Conservation (phyloP, 2,888 invertebrate genomes). For the Polymixis flavicincta region DNA sequence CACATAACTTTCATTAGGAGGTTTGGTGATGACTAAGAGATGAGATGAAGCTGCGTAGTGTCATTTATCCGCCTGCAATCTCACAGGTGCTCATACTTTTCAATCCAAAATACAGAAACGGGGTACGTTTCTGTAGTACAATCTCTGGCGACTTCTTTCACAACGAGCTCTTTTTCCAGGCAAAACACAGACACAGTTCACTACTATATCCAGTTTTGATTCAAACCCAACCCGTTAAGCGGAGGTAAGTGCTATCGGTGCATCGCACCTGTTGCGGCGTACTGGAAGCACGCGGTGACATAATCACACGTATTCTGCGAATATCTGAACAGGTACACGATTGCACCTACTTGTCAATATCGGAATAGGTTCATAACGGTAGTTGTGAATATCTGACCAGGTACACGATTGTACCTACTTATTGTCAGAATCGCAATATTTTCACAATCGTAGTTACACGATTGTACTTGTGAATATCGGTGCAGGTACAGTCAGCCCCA, state of each 20-base stretch:
- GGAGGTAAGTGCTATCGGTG: constrained; percentile 2
- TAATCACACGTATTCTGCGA: not conserved
- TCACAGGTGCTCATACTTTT: no score
- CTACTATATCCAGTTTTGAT: constrained; percentile 1
- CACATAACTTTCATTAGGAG: no score
- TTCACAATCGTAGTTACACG: no score
- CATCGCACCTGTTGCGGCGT: constrained; percentile 45
- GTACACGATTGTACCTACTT: not conserved
- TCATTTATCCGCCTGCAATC: not conserved
- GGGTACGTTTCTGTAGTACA: not conserved
- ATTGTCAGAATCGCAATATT: not conserved
- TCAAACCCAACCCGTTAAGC: not conserved
- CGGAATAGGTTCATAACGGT: not conserved
- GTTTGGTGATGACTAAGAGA: not conserved
- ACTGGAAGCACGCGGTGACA: not conserved
- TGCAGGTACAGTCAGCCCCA: not conserved
- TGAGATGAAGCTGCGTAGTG: not conserved
- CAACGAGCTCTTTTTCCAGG: no score
- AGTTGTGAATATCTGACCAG: not conserved
- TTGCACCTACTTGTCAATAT: not conserved
- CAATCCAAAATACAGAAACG: not conserved
- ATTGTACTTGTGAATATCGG: no score
- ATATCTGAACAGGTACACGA: constrained; percentile 1
- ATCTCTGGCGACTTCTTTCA: not conserved
- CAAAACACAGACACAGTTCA: not conserved